Percentiles rank a stretch among this genome's conserved stretches.
These are phyloP conservation scores for Menidia beryllina DNA, from an alignment of 2,113 vertebrate species.

Conservation along the genomic window DNA sequence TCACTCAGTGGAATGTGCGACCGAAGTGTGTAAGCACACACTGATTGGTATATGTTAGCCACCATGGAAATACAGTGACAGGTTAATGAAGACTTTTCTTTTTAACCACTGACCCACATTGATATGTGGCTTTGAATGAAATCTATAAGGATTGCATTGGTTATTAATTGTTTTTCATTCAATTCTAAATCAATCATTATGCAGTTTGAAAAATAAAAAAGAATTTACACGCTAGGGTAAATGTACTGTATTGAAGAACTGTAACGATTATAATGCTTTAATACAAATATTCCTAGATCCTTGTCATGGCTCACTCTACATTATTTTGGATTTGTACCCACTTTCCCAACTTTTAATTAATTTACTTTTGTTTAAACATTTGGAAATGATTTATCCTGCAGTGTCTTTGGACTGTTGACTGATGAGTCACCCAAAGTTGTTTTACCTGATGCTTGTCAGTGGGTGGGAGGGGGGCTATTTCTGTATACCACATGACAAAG, in stretches of 20 bases:
- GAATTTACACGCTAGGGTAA: no score
- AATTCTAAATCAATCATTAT: no score
- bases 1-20: no score
- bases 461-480: conserved; percentile 57
- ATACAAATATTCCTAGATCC: background rate
- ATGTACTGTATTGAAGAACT: background rate
- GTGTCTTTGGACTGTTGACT: conserved; percentile 10
- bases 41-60: no score
- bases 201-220: no score
- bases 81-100: no score
- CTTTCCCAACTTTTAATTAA: conserved; percentile 21
- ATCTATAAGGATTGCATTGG: no score
- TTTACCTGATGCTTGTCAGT: conserved; percentile 61
- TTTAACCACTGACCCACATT: no score
- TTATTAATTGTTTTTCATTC: no score
- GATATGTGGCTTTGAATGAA: no score
- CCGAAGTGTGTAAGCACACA: no score
- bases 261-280: background rate
- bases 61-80: no score
- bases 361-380: conserved; percentile 35
- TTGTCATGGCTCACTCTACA: background rate
- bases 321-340: conserved; percentile 12
- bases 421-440: conserved; percentile 57
- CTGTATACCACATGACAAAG: conserved; percentile 66
- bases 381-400: conserved; percentile 40